Evolutionary conservation across 2,888 invertebrate species (phyloP).

Genomic region (Lithophane ornitopus): DNA sequence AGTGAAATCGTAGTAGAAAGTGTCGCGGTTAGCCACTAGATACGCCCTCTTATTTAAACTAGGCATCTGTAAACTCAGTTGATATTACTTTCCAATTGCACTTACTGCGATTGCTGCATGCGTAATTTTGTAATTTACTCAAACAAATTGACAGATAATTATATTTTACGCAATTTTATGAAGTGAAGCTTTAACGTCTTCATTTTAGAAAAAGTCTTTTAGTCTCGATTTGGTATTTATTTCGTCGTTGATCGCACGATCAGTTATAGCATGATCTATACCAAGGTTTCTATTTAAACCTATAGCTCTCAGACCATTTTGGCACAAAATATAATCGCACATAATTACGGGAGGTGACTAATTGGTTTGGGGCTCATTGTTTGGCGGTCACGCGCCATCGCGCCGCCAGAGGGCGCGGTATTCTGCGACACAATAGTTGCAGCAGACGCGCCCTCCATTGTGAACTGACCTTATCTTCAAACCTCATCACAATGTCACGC

Average conservation of each 20-base stretch:
- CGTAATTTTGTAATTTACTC: conserved; percentile 52
- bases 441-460: conserved; percentile 78
- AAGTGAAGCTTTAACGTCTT: conserved; percentile 13
- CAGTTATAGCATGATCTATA: conserved; percentile 37
- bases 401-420: conserved; percentile 80
- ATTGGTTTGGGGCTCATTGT: conserved; percentile 74
- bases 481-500: conserved; percentile 67
- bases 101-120: conserved; percentile 53
- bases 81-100: conserved; percentile 73
- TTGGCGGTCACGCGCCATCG: conserved; percentile 74
- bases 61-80: conserved; percentile 75
- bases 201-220: conserved; percentile 5
- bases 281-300: conserved; percentile 32
- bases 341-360: conserved; percentile 70
- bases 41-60: conserved; percentile 84
- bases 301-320: conserved; percentile 26
- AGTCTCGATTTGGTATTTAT: conserved; percentile 19
- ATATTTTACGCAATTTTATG: conserved; percentile 49
- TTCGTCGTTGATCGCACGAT: conserved; percentile 7
- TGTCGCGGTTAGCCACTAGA: conserved; percentile 80
- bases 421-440: conserved; percentile 72
- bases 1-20: conserved; percentile 85
- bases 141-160: conserved; percentile 53
- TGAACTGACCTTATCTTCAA: conserved; percentile 77
- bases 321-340: conserved; percentile 48